Conservation (phyloP, 1,140 invertebrate genomes). For the Drosophila novamexicana region DNA sequence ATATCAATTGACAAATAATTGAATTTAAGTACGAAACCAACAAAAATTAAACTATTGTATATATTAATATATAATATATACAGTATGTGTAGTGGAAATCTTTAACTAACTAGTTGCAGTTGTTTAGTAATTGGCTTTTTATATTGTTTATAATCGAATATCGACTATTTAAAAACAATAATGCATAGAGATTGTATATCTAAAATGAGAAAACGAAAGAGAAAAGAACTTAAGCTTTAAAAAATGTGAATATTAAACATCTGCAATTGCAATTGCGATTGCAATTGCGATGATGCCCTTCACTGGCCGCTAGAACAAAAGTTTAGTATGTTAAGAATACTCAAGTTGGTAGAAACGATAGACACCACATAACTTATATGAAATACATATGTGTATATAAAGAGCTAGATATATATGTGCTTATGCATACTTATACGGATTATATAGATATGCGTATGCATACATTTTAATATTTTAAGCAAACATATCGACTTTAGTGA, state of each 20-base stretch:
- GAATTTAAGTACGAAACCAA: slow-evolving; percentile 60
- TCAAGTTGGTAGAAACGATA: slow-evolving; percentile 11
- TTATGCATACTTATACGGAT: slow-evolving; percentile 34
- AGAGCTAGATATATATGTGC: slow-evolving; percentile 41
- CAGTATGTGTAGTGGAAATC: slow-evolving; percentile 56
- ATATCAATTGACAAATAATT: slow-evolving; percentile 84
- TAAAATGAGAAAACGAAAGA: slow-evolving; percentile 20
- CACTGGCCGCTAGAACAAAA: slow-evolving; percentile 77
- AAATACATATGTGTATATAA: slow-evolving; percentile 29
- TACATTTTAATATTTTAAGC: slow-evolving; percentile 55
- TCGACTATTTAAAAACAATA: slow-evolving; percentile 54
- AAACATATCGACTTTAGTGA: slow-evolving; percentile 71
- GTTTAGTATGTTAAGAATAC: slow-evolving; percentile 48
- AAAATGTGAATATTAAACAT: slow-evolving; percentile 22
- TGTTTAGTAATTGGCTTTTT: slow-evolving; percentile 78
- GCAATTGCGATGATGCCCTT: slow-evolving; percentile 64
- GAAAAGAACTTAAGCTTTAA: slow-evolving; percentile 67
- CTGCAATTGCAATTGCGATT: slow-evolving; percentile 26
- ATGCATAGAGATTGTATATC: slow-evolving; percentile 33
- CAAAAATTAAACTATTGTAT: slow-evolving; percentile 18
- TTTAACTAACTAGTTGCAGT: slow-evolving; percentile 63
- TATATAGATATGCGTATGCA: slow-evolving; percentile 45
- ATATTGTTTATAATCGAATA: slow-evolving; percentile 67
- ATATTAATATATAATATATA: slow-evolving; percentile 30
- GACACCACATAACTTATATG: slow-evolving; percentile 21